A percentile compares a stretch with the other conserved stretches of the same genome.
phyloP scores from a whole-genome alignment of 2,113 vertebrate genomes.

The Elephantulus edwardii region DNA sequence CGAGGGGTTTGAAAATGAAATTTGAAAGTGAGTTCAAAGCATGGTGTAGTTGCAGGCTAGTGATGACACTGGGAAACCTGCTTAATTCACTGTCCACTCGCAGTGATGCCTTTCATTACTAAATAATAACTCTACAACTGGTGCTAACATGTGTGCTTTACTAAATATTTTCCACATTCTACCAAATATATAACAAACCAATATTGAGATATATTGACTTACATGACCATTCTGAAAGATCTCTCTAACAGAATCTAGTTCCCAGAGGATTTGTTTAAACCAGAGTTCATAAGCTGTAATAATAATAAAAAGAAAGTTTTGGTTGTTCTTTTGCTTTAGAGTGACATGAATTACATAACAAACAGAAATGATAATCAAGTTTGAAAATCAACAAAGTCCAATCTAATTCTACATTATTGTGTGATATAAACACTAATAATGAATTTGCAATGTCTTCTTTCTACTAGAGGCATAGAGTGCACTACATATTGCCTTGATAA shows the following conservation, averaged over 20 bases:
- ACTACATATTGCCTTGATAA: not conserved
- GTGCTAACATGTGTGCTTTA: not conserved
- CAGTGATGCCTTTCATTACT: not conserved
- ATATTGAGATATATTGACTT: constrained; percentile 80
- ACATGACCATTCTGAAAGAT: constrained; percentile 95
- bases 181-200: not conserved
- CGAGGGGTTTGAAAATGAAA: not conserved
- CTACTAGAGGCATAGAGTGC: not conserved
- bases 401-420: not conserved
- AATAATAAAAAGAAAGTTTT: constrained; percentile 63
- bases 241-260: constrained; percentile 94
- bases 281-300: constrained; percentile 94
- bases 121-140: not conserved
- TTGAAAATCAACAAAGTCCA: not conserved
- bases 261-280: constrained; percentile 99
- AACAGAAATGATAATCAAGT: not conserved
- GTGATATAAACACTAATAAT: not conserved
- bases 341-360: not conserved
- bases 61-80: not conserved
- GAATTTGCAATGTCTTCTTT: not conserved
- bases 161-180: not conserved
- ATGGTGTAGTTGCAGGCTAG: not conserved
- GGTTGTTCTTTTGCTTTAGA: not conserved
- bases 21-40: not conserved
- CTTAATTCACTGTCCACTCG: not conserved